Percentiles rank a stretch among this genome's conserved stretches.
These are phyloP conservation scores for Maniola jurtina DNA, from an alignment of 1,140 invertebrate species.

Conservation along the genomic window DNA sequence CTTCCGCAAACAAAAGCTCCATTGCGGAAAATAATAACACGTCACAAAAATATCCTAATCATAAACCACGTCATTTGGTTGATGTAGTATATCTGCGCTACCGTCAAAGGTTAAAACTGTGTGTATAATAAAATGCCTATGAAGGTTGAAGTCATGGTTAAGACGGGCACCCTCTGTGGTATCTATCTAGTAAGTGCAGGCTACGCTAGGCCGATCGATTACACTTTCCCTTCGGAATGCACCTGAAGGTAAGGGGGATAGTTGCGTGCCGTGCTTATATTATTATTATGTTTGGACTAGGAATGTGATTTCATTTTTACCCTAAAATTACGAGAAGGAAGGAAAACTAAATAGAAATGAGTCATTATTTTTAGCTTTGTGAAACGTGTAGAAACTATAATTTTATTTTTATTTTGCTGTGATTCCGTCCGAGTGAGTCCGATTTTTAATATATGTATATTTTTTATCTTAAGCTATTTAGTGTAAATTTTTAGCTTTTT, in stretches of 20 bases:
- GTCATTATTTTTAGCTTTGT: too few relatives aligned
- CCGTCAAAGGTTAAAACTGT: not conserved
- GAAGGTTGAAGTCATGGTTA: slow-evolving; percentile 32
- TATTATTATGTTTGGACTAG: not conserved
- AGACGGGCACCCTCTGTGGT: slow-evolving; percentile 47
- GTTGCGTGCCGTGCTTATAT: not conserved
- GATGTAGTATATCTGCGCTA: not conserved
- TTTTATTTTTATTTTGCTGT: too few relatives aligned
- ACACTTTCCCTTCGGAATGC: slow-evolving; percentile 38
- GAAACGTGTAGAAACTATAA: too few relatives aligned
- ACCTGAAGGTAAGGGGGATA: slow-evolving; percentile 29
- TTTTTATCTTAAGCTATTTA: too few relatives aligned
- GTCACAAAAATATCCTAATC: not conserved
- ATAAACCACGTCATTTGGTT: not conserved
- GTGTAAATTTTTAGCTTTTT: too few relatives aligned
- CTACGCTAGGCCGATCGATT: slow-evolving; percentile 50
- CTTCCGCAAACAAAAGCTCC: slow-evolving; percentile 12
- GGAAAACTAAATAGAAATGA: too few relatives aligned
- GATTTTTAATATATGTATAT: too few relatives aligned
- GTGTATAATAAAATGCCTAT: not conserved
- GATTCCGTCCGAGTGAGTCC: too few relatives aligned
- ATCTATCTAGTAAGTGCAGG: slow-evolving; percentile 59
- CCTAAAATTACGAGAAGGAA: not conserved
- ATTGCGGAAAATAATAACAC: slow-evolving; percentile 12
- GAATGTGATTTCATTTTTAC: not conserved